A percentile compares a stretch with the other conserved stretches of the same genome.
Conservation (phyloP, 2,113 vertebrate genomes). For the Paradisaea rubra region DNA sequence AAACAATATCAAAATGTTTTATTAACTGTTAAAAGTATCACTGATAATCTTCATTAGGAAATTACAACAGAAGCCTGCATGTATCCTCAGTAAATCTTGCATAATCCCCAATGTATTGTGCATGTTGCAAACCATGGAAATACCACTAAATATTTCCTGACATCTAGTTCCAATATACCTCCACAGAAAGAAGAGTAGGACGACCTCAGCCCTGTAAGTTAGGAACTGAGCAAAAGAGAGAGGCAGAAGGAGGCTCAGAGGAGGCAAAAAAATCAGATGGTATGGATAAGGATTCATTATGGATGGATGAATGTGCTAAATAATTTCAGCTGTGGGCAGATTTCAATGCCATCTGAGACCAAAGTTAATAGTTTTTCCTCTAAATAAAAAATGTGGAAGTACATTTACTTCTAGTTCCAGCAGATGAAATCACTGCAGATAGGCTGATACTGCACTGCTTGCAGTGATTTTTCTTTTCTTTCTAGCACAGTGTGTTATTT, state of each 20-base stretch:
- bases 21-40: constrained; percentile 2
- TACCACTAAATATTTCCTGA: neutral
- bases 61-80: neutral
- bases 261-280: neutral
- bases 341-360: neutral
- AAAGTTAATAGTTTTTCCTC: neutral
- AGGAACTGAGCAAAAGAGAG: neutral
- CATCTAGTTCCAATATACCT: neutral
- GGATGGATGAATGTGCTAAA: neutral
- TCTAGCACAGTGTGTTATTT: neutral
- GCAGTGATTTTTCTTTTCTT: neutral
- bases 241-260: neutral
- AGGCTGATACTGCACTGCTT: neutral
- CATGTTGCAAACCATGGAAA: neutral
- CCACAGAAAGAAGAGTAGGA: neutral
- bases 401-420: neutral
- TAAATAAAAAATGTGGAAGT: constrained; percentile 15
- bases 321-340: neutral
- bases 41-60: neutral
- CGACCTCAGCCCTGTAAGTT: neutral
- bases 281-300: neutral
- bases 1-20: neutral
- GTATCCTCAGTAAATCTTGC: neutral
- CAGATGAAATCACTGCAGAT: neutral
- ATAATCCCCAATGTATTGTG: neutral